Evolutionary conservation across 2,888 invertebrate genomes (phyloP).

Genomic region (Lucinisca nassula): DNA sequence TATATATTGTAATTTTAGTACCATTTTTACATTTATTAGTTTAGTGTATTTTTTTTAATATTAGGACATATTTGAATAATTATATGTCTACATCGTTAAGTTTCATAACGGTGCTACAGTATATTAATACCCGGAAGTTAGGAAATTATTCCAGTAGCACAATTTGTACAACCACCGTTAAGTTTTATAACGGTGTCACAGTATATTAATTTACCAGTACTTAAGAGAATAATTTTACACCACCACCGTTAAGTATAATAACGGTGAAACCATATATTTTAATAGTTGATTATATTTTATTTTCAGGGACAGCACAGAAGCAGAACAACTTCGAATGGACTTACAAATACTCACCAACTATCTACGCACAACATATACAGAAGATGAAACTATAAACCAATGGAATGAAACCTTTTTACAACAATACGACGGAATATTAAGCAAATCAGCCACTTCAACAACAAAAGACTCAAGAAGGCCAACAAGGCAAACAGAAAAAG

Average conservation of each 20-base stretch:
- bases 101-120: neutral
- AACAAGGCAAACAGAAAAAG: too few species aligned
- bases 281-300: neutral
- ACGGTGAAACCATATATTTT: neutral
- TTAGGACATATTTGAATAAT: neutral
- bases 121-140: neutral
- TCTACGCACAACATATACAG: neutral
- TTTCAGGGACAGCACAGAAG: neutral
- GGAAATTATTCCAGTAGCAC: neutral
- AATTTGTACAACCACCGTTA: neutral
- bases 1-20: too few species aligned
- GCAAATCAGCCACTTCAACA: neutral
- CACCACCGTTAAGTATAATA: neutral
- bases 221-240: neutral
- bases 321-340: neutral
- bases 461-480: too few species aligned
- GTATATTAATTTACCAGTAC: neutral
- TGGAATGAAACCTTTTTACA: neutral
- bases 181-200: neutral
- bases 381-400: neutral
- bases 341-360: neutral
- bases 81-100: neutral
- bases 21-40: too few species aligned
- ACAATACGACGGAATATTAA: neutral
- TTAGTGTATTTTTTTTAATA: too few species aligned